These are phyloP conservation scores for Crossocerus cetratus DNA, from an alignment of 2,888 invertebrate species.

Conservation along the genomic window DNA sequence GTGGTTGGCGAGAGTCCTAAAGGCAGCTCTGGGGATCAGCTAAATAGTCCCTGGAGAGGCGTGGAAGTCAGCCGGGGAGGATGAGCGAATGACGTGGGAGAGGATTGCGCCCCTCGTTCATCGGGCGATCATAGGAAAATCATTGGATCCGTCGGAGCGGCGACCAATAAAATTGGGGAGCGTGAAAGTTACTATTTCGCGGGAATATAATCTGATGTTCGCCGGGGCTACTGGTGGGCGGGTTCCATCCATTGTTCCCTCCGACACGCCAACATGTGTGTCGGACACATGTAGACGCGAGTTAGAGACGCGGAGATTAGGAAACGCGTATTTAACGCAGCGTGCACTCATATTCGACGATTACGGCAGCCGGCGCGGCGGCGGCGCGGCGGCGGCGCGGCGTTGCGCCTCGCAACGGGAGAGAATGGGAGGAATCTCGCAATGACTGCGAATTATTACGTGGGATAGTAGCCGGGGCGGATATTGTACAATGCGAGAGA, in stretches of 20 bases:
- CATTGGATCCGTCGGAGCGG: slow-evolving; percentile 42
- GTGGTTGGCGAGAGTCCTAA: neutral
- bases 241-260: no score
- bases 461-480: slow-evolving; percentile 31
- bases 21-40: no score
- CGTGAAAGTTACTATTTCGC: slow-evolving; percentile 62
- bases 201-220: neutral
- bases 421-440: slow-evolving; percentile 7
- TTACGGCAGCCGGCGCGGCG: no score
- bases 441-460: slow-evolving; percentile 34
- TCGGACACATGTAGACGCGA: no score
- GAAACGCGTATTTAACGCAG: no score
- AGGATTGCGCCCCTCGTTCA: slow-evolving; percentile 19
- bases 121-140: slow-evolving; percentile 28
- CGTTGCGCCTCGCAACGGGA: slow-evolving; percentile 24
- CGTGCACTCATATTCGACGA: no score
- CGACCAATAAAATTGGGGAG: slow-evolving; percentile 30
- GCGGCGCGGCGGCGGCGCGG: slow-evolving; percentile 51
- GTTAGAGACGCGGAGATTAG: no score
- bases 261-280: no score
- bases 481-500: slow-evolving; percentile 25
- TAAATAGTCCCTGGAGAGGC: slow-evolving; percentile 26
- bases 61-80: slow-evolving; percentile 15
- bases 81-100: slow-evolving; percentile 2
- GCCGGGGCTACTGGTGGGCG: no score